Conservation (phyloP, 2,113 vertebrate genomes). For the Ibidorhyncha struthersii region DNA sequence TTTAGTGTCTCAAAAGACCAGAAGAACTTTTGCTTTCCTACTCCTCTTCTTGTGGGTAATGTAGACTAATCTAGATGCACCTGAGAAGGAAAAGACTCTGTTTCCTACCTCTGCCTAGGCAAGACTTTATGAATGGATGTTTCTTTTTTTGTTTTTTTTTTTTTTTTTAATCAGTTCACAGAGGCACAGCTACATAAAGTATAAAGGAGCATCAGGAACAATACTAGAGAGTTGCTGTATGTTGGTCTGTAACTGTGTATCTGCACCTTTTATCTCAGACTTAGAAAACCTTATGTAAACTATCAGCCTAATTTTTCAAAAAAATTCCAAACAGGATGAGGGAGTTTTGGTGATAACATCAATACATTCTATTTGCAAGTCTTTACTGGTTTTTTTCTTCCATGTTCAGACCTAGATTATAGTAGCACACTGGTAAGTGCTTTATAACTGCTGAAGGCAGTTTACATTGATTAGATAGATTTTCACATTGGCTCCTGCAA, state of each 20-base stretch:
- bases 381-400: not conserved
- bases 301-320: not conserved
- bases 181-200: not conserved
- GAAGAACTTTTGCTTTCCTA: not conserved
- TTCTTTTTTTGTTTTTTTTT: not conserved
- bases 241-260: not conserved
- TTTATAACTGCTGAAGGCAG: constrained; percentile 1
- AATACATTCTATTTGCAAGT: not conserved
- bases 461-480: constrained; percentile 27
- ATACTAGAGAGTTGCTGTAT: not conserved
- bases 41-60: not conserved
- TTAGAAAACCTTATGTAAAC: not conserved
- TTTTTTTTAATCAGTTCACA: not conserved
- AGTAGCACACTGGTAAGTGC: not conserved
- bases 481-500: constrained; percentile 20
- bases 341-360: not conserved
- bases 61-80: not conserved
- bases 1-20: not conserved
- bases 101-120: not conserved
- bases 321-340: not conserved
- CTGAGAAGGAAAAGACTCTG: not conserved
- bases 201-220: not conserved
- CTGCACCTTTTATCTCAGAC: not conserved
- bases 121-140: not conserved
- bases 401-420: not conserved